Base-by-base conservation (phyloP, 2,888 invertebrate genomes). In the Cylindroiulus punctatus region DNA sequence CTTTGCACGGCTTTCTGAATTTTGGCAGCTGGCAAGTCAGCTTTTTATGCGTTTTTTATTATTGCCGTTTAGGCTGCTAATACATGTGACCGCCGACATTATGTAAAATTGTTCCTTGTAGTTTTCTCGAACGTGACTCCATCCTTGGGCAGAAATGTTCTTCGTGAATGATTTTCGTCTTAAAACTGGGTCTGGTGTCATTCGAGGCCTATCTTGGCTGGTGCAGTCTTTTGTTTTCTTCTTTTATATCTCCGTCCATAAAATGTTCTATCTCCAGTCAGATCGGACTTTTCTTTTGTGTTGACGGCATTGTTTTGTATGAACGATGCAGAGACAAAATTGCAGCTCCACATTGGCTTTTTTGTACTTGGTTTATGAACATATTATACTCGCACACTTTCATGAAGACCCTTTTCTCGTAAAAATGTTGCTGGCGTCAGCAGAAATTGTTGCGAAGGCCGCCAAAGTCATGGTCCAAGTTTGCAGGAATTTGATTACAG, bases 221-320 rank as follows among this genome's bases (percentile, higher is more conserved):
- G 22, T 26, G 65, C 65, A n/a, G 36, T 22, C 8, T 65, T 57
- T 65, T 65, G 22, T 65, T 65, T 65, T 65, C 26, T 22, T 65
- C 8, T 22, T 65, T 65, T 65, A 65, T 65, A n/a, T 65, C 65
- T 65, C 19, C 7, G n/a, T 65, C 65, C 65, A 65, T 65, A 65
- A 65, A 65, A 65, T 65, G 22, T 65, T 26, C 65, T 65, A 65
- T 65, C 65, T 65, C 22, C 65, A 65, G 26, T 65, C 8, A 26
- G 22, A 65, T 65, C 26, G 65, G 65, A n/a, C 8, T 65, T 65
- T 65, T 65, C 65, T 65, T n/a, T 65, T 65, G 65, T 65, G 65
- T 65, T 22, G 65, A 65, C 22, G 65, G 65, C 65, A 65, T 65
- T 65, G 65, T 65, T 65, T 65, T 65, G 65, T 22, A 26, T 65